Evolutionary conservation across 2,797 vertebrate genomes (phyloP).

Genomic region (Arvicola amphibius): DNA sequence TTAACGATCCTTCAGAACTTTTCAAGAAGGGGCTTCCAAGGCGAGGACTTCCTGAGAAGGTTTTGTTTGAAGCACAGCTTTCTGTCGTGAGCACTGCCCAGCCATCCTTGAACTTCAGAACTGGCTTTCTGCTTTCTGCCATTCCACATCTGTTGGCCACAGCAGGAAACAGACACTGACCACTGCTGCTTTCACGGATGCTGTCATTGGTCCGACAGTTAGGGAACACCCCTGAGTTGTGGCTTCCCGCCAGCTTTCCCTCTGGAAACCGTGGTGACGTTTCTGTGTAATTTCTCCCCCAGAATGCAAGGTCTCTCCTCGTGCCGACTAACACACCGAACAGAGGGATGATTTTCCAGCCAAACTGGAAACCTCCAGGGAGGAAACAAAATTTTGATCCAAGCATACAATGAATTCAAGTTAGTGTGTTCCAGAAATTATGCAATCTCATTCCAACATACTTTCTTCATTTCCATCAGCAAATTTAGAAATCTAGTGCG

Average conservation of each 20-base stretch:
- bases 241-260: background rate
- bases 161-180: background rate
- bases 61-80: background rate
- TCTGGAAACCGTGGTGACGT: background rate
- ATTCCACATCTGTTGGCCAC: background rate
- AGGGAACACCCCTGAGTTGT: background rate
- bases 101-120: background rate
- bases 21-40: background rate
- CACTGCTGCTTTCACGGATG: background rate
- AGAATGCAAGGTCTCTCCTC: background rate
- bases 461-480: conserved; percentile 43
- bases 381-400: conserved; percentile 64
- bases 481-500: conserved; percentile 42
- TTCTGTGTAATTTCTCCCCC: background rate
- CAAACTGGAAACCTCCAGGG: background rate
- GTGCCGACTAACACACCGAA: background rate
- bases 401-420: conserved; percentile 34
- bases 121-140: background rate
- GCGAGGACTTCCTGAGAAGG: background rate
- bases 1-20: background rate
- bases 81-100: background rate
- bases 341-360: background rate
- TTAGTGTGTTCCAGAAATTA: conserved; percentile 52
- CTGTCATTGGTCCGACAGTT: no score
- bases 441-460: conserved; percentile 14